Conservation (phyloP, 2,888 invertebrate genomes). For the Erynnis tages region DNA sequence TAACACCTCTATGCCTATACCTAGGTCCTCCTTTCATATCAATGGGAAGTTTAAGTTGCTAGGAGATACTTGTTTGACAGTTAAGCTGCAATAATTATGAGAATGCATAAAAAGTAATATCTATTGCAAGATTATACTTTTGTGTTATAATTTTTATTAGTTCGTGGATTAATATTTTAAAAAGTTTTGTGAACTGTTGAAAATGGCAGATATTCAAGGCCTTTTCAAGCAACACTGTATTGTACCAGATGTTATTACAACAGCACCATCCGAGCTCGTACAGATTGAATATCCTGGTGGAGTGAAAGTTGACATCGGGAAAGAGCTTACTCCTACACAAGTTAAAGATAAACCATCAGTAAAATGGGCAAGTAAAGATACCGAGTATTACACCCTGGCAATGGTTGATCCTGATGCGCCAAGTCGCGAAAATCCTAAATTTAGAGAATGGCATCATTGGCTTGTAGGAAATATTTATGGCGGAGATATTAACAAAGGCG, state of each 20-base stretch:
- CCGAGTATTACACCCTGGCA: conserved; percentile 83
- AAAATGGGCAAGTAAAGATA: conserved; percentile 82
- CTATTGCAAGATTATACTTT: no score
- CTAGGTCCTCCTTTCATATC: no score
- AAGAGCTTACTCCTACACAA: conserved; percentile 86
- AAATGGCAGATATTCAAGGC: conserved; percentile 54
- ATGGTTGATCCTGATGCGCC: conserved; percentile 90
- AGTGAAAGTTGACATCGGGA: conserved; percentile 80
- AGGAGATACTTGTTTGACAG: conserved; percentile 23
- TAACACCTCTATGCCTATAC: no score
- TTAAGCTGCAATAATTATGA: no score
- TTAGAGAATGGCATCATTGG: conserved; percentile 90
- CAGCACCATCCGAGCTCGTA: conserved; percentile 75
- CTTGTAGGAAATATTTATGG: conserved; percentile 88
- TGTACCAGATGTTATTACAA: conserved; percentile 86
- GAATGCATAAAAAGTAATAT: background rate
- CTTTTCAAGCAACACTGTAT: conserved; percentile 76
- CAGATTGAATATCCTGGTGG: conserved; percentile 77
- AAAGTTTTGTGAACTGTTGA: background rate
- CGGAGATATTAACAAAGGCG: conserved; percentile 82
- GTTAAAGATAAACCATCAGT: conserved; percentile 86
- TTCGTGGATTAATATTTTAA: no score
- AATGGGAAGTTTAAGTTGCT: conserved; percentile 18
- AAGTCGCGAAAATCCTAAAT: conserved; percentile 84
- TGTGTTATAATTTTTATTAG: no score